Percentiles rank a stretch among this genome's conserved stretches.
phyloP scores from a whole-genome alignment of 2,797 vertebrate genomes.

The Myiotriccus ornatus region DNA sequence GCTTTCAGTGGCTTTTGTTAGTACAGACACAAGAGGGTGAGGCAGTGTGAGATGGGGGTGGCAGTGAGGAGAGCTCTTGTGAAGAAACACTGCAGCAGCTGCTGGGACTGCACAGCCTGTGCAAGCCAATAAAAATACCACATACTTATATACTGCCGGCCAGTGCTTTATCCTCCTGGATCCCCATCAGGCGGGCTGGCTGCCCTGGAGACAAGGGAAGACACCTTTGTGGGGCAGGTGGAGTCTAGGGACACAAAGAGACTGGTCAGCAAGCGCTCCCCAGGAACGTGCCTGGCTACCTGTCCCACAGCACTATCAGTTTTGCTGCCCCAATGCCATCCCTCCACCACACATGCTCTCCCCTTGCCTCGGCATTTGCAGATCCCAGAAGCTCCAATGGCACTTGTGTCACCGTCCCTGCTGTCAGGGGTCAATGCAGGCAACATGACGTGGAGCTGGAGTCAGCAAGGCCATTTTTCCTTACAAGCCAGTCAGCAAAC shows the following conservation, averaged over 20 bases:
- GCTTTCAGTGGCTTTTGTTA: background rate
- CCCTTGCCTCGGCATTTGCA: background rate
- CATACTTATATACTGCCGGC: slow-evolving; percentile 70
- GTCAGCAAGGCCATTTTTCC: background rate
- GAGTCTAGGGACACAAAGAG: slow-evolving; percentile 68
- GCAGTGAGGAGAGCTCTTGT: slow-evolving; percentile 16
- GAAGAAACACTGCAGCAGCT: background rate
- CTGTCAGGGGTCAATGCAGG: background rate
- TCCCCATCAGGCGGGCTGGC: slow-evolving; percentile 44
- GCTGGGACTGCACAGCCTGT: slow-evolving; percentile 38
- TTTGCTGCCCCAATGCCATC: background rate
- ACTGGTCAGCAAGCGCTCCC: slow-evolving; percentile 48
- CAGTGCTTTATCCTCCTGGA: slow-evolving; percentile 70
- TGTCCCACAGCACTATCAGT: background rate
- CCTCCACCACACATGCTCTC: background rate
- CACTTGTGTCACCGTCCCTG: accelerated
- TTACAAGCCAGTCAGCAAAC: background rate
- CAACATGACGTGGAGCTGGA: background rate
- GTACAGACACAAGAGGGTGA: slow-evolving; percentile 7
- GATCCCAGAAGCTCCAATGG: background rate
- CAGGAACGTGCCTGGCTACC: background rate
- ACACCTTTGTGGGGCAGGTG: slow-evolving; percentile 65
- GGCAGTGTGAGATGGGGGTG: background rate
- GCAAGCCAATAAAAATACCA: slow-evolving; percentile 62
- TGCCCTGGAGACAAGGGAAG: slow-evolving; percentile 64